Base-by-base conservation (phyloP, 2,797 vertebrate genomes). In the Astyanax mexicanus region DNA sequence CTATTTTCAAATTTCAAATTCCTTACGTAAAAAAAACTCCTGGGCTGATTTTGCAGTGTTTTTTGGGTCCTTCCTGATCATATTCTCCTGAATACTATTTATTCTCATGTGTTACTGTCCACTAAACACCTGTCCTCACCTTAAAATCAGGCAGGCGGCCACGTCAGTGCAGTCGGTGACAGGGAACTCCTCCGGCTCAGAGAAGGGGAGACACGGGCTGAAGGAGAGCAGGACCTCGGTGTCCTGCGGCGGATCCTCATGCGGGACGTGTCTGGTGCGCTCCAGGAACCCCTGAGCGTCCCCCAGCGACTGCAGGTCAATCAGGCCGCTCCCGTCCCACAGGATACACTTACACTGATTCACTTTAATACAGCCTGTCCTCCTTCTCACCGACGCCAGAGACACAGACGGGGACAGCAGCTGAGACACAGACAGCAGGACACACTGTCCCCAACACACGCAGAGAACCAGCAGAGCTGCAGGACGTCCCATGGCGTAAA, bases 261-360 rank as follows among this genome's bases (percentile, higher is more conserved):
- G 74, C 0, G 51, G 17, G 78, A 92, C 29, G 0, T 82, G 83
- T 38, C 66, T 83, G 62, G 80, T 19, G 13, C 58, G 81, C 7
- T 83, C 83, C 72, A 93, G 76, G 80, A 92, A 92, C 4, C 90
- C 92, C 0, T 88, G 85, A 0, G 79, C 61, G 2, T 89, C 87
- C 4, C 88, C 92, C 81, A 93, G 66, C 0, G 88, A 81, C 0
- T 83, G 86, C 85, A 94, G 82, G 81, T 88, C 89, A 7, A 93
- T 90, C 68, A 92, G 86, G 0, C 92, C 92, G 0, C 89, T 90
- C 10, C 94, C 92, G 0, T 93, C 92, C 83, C 89, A 87, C 93
- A 94, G 88, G 83, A 94, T 89, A 64, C 92, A 94, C 58, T 91
- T 91, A 76, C 93, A 94, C 81, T 58, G 84, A 75, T 90, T 92